Evolutionary conservation across 2,113 vertebrate genomes (phyloP), one percentile per base, ranked within the genome.

Genomic region (zebrafish (Danio rerio)): DNA sequence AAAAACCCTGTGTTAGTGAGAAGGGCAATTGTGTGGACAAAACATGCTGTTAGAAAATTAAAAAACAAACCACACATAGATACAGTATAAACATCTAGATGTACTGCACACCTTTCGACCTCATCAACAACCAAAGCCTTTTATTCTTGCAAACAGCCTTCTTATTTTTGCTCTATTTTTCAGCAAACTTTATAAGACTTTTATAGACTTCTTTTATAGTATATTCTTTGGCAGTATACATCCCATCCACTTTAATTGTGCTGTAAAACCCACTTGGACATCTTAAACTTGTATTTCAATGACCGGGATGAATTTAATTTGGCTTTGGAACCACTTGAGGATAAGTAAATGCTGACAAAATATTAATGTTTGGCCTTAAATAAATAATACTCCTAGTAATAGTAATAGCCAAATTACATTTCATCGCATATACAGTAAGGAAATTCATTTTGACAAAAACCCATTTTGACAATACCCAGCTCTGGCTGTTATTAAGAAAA

Each of bases 401-500:
- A 13, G 11, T 69, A 69, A 69, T 68, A 40, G 49, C 55, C 18
- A 5, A 18, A 75, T 75, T 43, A 43, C n/a, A n/a, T 43, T 43
- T 59, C 42, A 13, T 3, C 47, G 55, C 7, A 20, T 12, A 10
- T 50, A 77, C 18, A 12, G 45, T 62, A 75, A 75, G 58, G 16
- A 62, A 63, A 43, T 42, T 42, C 15, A 59, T 59, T 31, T 43
- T 43, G 47, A 56, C 71, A 43, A 56, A 76, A 76, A 76, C 15
- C n/a, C 16, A 15, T 59, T 42, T 47, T 76, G 73, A 76, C 42
- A 77, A 50, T 75, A 63, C 13, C 16, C n/a, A 49, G 74, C 58
- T 16, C 43, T 49, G 56, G 43, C 74, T 77, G 16, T 40, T 55
- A 42, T 55, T 16, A 77, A 50, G 58, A 77, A 62, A 63, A 62